phyloP scores from a whole-genome alignment of 2,797 vertebrate species.

The Microtus obscurus region DNA sequence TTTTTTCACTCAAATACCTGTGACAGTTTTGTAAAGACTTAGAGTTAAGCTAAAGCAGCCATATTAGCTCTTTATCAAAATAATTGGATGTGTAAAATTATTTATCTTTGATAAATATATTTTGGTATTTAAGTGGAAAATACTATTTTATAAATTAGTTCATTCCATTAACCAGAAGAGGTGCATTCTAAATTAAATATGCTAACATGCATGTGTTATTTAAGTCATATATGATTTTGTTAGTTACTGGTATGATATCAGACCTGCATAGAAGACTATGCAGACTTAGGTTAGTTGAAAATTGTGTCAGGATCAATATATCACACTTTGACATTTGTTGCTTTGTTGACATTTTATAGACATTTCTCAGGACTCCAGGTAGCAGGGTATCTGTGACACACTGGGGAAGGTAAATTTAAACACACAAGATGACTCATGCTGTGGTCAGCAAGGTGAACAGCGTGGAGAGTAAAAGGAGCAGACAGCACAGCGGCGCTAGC shows the following conservation, averaged over 20 bases:
- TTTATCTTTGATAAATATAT: constrained; percentile 62
- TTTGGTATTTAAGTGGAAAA: constrained; percentile 73
- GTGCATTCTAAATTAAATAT: constrained; percentile 51
- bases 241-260: constrained; percentile 3
- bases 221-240: constrained; percentile 45
- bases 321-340: constrained; percentile 55
- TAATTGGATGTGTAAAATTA: constrained; percentile 20
- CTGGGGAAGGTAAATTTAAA: constrained; percentile 62
- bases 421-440: neutral
- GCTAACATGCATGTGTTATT: constrained; percentile 25
- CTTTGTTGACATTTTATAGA: constrained; percentile 25
- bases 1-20: constrained; percentile 61
- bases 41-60: constrained; percentile 57
- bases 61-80: constrained; percentile 66
- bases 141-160: constrained; percentile 71
- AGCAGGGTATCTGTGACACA: constrained; percentile 36
- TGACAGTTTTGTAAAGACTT: constrained; percentile 39
- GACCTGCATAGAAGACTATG: neutral
- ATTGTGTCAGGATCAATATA: constrained; percentile 25
- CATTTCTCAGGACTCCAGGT: neutral
- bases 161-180: constrained; percentile 63
- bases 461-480: neutral
- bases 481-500: neutral
- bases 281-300: constrained; percentile 3
- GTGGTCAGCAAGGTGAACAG: neutral